Base-by-base conservation (phyloP, 1,140 invertebrate genomes). In the Trissolcus basalis region DNA sequence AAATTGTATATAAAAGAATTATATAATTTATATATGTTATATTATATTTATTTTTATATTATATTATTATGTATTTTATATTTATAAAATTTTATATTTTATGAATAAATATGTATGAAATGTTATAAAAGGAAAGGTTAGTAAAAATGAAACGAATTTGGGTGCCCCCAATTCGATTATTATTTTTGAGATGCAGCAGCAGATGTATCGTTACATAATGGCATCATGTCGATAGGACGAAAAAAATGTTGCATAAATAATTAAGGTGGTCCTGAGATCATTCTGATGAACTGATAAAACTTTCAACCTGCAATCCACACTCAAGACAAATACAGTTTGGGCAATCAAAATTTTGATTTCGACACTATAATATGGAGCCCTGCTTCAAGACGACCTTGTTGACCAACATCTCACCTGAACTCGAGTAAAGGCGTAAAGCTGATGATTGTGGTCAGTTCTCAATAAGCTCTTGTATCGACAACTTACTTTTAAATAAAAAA, bases 391-490 rank as follows among this genome's bases (percentile, higher is more conserved):
- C 67, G 76, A 73, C 76, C 76, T 78, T 78, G 76, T 64, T 69
- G 55, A 63, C 58, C 65, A 78, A 72, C 69, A 64, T 72, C 74
- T 73, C 65, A 73, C 69, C 65, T 67, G 59, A 54, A 69, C 69
- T 63, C 69, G 59, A 77, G 63, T 54, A 64, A 77, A 60, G 64
- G 53, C 72, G 63, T 54, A 64, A 77, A 60, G 64, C 48, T 51
- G 69, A 72, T 72, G 54, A 77, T 77, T 47, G 69, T 61, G 69
- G 75, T 68, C 75, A 77, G 75, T 77, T 43, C 50, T 73, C 64
- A 77, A 77, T 77, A 72, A 68, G 54, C 64, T 49, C 51, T 59
- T 63, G 75, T 65, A 69, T 77, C 64, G 75, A 65, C 71, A 65
- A 72, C 51, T 65, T 69, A 36, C 35, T 72, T 43, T 73, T 72